Base-by-base conservation (phyloP, 1,140 invertebrate genomes). In the Bombus terrestris region DNA sequence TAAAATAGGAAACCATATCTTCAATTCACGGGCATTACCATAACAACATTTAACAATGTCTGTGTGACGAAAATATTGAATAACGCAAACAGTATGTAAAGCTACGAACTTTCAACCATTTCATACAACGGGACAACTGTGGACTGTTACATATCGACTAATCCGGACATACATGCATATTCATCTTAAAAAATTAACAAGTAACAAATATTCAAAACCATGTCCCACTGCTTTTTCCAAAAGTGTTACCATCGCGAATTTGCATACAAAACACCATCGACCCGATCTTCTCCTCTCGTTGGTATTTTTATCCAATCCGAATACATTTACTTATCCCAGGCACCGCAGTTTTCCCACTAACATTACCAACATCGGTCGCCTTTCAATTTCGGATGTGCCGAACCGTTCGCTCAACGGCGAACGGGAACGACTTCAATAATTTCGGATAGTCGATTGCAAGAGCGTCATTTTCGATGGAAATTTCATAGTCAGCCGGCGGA, bases 401-500 rank as follows among this genome's bases (percentile, higher is more conserved):
- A n/a, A 12, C 9, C 57, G 13, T 66, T 53, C 43, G 32, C 2
- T n/a, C 39, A n/a, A 28, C 74, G n/a, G 0, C 12, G 41, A 79
- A 18, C 39, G 22, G 28, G 5, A 32, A 39, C 64, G 82, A 35
- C 66, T 47, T 62, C 68, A 39, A 84, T 84, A 79, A 84, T 84
- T 72, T 80, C 53, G 47, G 39, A 62, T 57, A 79, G 76, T 62
- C 83, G 83, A 47, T 41, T 53, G 6, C 9, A 9, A n/a, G 35
- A 28, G 53, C 57, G 28, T 73, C 68, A 73, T 80, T 80, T 18
- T 62, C 83, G 76, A 85, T 85, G 76, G 68, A 85, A 80, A 85
- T 85, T 85, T 80, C 77, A 72, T 72, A 72, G 53, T 39, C 35
- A 35, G 62, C 41, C 71, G 12, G 25, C 69, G 57, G 6, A 22